These are phyloP conservation scores for human (Homo sapiens) DNA, from an alignment of 2,113 vertebrate genomes.

Conservation along the genomic window GRCh38 chr5:164151001-164151500, in stretches of 20 bases:
- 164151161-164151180: background rate
- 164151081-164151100: background rate
- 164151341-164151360: background rate
- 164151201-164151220: background rate
- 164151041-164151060: background rate
- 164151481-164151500: background rate
- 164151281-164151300: background rate
- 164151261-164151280: background rate
- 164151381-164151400: background rate
- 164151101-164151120: background rate
- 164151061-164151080: background rate
- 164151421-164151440: background rate
- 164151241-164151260: background rate
- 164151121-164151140: background rate
- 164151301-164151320: background rate
- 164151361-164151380: background rate
- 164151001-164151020: background rate
- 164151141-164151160: background rate
- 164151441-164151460: background rate
- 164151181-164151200: background rate
- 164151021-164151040: background rate
- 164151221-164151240: background rate
- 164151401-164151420: background rate
- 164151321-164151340: background rate
- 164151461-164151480: background rate